Percentiles rank a stretch among this genome's conserved stretches.
Conservation (phyloP, 2,888 invertebrate genomes). For the Palloptera scutellata region DNA sequence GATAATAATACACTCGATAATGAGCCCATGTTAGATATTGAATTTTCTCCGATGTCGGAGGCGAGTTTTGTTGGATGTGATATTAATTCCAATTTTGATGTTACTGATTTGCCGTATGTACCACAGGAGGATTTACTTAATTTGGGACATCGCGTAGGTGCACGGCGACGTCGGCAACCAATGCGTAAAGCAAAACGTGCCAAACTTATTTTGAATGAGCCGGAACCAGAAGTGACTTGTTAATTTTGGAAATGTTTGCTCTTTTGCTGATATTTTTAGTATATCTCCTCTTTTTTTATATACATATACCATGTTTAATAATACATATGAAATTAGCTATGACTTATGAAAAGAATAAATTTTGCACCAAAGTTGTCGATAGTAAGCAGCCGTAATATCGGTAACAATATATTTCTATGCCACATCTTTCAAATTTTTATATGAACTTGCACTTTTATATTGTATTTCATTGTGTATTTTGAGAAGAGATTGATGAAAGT, state of each 20-base stretch:
- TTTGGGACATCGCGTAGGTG: conserved; percentile 34
- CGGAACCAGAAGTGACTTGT: conserved; percentile 35
- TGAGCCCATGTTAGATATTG: conserved; percentile 15
- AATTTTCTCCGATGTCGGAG: not conserved
- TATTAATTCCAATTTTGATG: conserved; percentile 27
- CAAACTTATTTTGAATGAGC: conserved; percentile 32
- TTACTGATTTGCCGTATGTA: conserved; percentile 37
- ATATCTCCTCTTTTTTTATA: conserved; percentile 11
- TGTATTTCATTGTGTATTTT: not conserved
- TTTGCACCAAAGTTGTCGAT: not conserved
- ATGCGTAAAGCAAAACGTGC: conserved; percentile 36
- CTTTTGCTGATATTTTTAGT: conserved; percentile 3
- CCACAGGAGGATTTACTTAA: conserved; percentile 40
- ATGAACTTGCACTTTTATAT: not conserved
- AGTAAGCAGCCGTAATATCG: not conserved
- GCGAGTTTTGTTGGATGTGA: not conserved
- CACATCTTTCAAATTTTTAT: not conserved
- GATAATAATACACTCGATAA: not conserved
- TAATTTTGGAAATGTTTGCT: conserved; percentile 23
- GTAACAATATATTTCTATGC: not conserved
- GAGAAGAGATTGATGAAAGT: conserved; percentile 8
- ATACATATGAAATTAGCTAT: not conserved
- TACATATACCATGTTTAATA: conserved; percentile 1
- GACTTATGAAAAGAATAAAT: conserved; percentile 12
- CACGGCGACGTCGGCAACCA: conserved; percentile 32